Base-by-base conservation (phyloP, 2,888 invertebrate genomes). In the Gymnocheta viridis region DNA sequence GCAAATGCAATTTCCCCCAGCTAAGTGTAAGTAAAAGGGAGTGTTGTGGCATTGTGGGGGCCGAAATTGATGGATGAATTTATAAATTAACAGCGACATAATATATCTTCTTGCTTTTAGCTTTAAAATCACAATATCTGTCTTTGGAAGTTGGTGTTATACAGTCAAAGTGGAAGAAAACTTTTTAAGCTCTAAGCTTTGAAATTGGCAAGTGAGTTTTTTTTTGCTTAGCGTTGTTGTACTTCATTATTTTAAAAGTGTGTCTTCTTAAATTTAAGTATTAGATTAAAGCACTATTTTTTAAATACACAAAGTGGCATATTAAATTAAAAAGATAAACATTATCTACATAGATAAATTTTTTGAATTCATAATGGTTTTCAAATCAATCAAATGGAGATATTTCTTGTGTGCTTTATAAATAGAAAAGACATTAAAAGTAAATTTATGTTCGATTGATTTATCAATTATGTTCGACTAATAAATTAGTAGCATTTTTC, bases 1-100 rank as follows among this genome's bases (percentile, higher is more conserved):
- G n/a, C n/a, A n/a, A n/a, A n/a, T n/a, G n/a, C n/a, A n/a, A n/a
- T n/a, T n/a, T n/a, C n/a, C n/a, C n/a, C n/a, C n/a, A n/a, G n/a
- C n/a, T n/a, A 22, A n/a, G 49, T 54, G 4, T 35, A 7, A 0
- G 10, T 38, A 7, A 9, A 5, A 35, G 2, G 35, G 44, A 49
- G 22, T 44, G 6, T 14, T 41, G 1, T 47, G 38, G 9, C 4
- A n/a, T 24, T 67, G 41, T 27, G 62, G 47, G 72, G n/a, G 19
- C 5, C 9, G 29, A 70, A 74, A 80, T 80, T 83, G 83, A 83
- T 80, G 76, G 76, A 83, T 80, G 76, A 35, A 35, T 66, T 64
- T 80, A 49, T n/a, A 79, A 79, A 74, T 17, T n/a, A 32, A 35
- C 56, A 35, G 29, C 51, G 64, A 83, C 79, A 70, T 51, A 74